These are phyloP conservation scores for Herpetotheres cachinnans DNA, from an alignment of 2,113 vertebrate genomes.

Conservation along the genomic window DNA sequence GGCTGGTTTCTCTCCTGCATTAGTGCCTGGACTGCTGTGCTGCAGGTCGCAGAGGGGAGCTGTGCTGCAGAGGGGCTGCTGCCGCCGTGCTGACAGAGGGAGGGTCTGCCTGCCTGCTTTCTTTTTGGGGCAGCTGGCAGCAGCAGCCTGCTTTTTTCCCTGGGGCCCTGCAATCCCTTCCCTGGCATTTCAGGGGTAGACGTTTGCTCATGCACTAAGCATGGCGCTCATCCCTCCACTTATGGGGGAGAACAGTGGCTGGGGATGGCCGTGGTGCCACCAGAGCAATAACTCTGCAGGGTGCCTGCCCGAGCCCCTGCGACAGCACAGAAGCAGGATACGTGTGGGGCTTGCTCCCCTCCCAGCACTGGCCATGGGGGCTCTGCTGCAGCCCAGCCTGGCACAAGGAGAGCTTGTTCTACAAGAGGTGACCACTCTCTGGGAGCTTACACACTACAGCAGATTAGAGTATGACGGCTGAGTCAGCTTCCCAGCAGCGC, in stretches of 20 bases:
- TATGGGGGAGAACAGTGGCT: background rate
- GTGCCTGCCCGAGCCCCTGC: background rate
- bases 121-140: background rate
- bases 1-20: background rate
- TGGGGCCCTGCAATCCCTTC: background rate
- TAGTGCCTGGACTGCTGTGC: background rate
- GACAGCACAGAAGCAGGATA: rapidly evolving
- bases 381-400: background rate
- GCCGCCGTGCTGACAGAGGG: background rate
- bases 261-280: background rate
- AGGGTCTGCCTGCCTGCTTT: background rate
- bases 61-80: background rate
- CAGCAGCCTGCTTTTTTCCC: background rate
- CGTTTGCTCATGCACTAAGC: rapidly evolving
- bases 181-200: rapidly evolving
- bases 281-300: background rate
- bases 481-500: background rate
- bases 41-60: background rate
- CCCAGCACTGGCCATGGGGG: background rate
- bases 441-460: background rate
- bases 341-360: rapidly evolving
- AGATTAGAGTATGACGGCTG: background rate
- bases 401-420: background rate
- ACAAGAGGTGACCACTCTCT: background rate
- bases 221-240: background rate